Conservation (phyloP, 2,113 vertebrate species). For the Heptranchias perlo region DNA sequence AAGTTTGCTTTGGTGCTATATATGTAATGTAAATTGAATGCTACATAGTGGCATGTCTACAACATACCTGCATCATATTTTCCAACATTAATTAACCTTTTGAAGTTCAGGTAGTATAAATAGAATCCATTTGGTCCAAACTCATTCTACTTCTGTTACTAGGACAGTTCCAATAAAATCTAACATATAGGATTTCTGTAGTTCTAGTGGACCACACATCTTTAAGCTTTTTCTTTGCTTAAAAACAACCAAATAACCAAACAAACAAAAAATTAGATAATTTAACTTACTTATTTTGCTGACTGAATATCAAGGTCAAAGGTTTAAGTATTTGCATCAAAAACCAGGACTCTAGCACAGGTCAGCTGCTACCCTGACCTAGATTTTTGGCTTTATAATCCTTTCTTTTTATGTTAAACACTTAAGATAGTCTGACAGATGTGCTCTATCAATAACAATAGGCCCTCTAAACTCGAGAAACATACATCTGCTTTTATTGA, state of each 20-base stretch:
- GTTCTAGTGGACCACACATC: background rate
- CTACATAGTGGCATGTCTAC: background rate
- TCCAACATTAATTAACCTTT: background rate
- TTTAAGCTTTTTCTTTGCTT: background rate
- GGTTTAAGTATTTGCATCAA: slow-evolving; percentile 68
- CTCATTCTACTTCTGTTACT: background rate
- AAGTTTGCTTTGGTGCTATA: background rate
- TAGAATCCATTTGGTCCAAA: background rate
- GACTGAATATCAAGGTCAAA: slow-evolving; percentile 79
- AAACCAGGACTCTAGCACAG: slow-evolving; percentile 49
- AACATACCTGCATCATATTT: background rate
- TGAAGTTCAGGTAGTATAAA: background rate
- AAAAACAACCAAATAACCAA: no score
- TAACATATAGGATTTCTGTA: background rate
- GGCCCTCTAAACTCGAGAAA: background rate
- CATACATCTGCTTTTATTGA: background rate
- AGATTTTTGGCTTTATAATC: slow-evolving; percentile 49
- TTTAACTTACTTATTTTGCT: slow-evolving; percentile 59
- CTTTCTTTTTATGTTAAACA: background rate
- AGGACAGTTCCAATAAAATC: background rate
- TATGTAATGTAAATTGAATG: background rate
- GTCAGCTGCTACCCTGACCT: slow-evolving; percentile 61
- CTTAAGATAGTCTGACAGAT: background rate
- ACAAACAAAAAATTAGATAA: no score
- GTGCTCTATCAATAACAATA: background rate